Percentiles rank a stretch among this genome's conserved stretches.
phyloP scores from a whole-genome alignment of 1,140 invertebrate genomes.

The Drosophila lacertosa region DNA sequence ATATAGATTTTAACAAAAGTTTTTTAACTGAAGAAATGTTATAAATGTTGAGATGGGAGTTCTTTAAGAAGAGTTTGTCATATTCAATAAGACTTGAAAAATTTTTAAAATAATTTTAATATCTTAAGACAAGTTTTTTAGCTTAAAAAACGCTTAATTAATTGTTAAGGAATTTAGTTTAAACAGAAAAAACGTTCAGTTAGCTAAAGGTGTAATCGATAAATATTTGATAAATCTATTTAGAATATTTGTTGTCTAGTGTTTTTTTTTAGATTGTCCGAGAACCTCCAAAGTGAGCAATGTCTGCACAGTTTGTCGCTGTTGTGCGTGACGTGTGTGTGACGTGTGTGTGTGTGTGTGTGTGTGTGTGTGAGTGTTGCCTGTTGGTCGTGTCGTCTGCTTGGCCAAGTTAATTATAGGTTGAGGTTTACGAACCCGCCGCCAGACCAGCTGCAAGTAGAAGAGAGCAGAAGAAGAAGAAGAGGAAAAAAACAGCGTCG shows the following conservation, averaged over 20 bases:
- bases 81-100: too few relatives aligned
- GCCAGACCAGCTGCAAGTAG: conserved; percentile 44
- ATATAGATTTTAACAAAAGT: too few relatives aligned
- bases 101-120: too few relatives aligned
- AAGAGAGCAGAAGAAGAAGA: conserved; percentile 16
- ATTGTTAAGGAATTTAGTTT: too few relatives aligned
- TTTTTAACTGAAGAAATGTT: too few relatives aligned
- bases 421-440: conserved; percentile 78
- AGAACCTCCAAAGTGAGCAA: conserved; percentile 31
- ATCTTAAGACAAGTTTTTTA: too few relatives aligned
- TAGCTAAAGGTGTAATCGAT: background rate
- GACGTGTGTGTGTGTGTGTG: background rate
- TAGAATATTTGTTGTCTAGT: conserved; percentile 14
- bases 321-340: conserved; percentile 2
- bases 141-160: too few relatives aligned
- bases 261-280: background rate
- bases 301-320: conserved; percentile 17
- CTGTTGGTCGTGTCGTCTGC: conserved; percentile 62
- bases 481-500: conserved; percentile 15
- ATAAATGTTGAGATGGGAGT: too few relatives aligned
- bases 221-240: background rate
- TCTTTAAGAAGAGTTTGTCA: too few relatives aligned
- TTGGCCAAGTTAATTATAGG: conserved; percentile 79
- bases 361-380: conserved; percentile 12
- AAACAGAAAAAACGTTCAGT: background rate